phyloP scores from a whole-genome alignment of 1,140 invertebrate species.

The Pteromalus puparum region DNA sequence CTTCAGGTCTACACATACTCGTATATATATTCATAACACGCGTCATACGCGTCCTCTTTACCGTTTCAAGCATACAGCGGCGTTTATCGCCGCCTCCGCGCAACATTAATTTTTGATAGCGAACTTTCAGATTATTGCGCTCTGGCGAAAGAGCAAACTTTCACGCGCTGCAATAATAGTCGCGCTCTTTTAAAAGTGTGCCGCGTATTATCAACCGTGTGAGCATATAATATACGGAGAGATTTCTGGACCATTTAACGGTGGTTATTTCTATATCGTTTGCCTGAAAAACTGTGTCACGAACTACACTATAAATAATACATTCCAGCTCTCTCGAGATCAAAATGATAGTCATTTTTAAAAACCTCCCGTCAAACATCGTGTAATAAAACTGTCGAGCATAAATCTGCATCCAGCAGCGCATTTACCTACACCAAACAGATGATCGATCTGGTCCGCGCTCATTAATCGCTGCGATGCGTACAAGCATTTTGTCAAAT shows the following conservation, averaged over 20 bases:
- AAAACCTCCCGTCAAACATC: too few species aligned
- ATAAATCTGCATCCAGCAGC: too few species aligned
- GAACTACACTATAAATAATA: too few species aligned
- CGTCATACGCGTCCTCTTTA: neutral
- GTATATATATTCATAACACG: neutral
- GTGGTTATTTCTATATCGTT: neutral
- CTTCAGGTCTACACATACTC: neutral
- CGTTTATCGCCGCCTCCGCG: conserved; percentile 15
- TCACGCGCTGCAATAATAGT: neutral
- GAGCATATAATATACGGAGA: too few species aligned
- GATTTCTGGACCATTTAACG: too few species aligned
- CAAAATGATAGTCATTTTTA: too few species aligned
- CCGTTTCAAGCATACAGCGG: neutral
- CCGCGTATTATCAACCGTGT: too few species aligned
- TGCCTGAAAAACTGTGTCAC: neutral
- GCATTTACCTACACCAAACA: neutral
- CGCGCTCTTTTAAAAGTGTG: neutral
- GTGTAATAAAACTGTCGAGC: too few species aligned
- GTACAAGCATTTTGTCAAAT: neutral
- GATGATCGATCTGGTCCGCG: neutral
- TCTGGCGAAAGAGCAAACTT: neutral
- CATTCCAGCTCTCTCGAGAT: too few species aligned
- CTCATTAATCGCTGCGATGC: neutral
- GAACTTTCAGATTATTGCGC: neutral
- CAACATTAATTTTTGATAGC: conserved; percentile 13